Conservation (phyloP, 2,888 invertebrate genomes). For the Fragum whitleyi region DNA sequence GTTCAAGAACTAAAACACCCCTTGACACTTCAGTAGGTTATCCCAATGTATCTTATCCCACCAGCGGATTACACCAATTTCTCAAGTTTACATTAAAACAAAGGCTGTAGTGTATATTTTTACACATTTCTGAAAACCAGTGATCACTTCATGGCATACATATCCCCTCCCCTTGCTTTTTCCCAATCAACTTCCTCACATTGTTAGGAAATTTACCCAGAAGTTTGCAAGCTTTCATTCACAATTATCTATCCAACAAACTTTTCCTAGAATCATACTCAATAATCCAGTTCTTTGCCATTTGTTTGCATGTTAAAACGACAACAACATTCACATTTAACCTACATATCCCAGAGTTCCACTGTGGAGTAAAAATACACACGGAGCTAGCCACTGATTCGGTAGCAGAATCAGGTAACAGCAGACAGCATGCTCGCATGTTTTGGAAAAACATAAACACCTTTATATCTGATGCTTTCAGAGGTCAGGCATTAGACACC, state of each 20-base stretch:
- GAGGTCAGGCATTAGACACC: slow-evolving; percentile 1
- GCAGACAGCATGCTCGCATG: slow-evolving; percentile 43
- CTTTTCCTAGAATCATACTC: background rate
- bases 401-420: slow-evolving; percentile 37
- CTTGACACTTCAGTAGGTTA: slow-evolving; percentile 5
- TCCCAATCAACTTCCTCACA: slow-evolving; percentile 12
- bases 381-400: slow-evolving; percentile 52
- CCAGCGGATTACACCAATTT: slow-evolving; percentile 27
- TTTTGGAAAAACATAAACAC: slow-evolving; percentile 57
- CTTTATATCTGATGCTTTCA: slow-evolving; percentile 37
- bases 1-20: background rate
- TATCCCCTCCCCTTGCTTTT: slow-evolving; percentile 43
- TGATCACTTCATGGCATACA: slow-evolving; percentile 30
- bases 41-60: slow-evolving; percentile 16
- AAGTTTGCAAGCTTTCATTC: background rate
- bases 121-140: slow-evolving; percentile 51
- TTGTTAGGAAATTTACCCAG: background rate
- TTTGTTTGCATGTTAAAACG: slow-evolving; percentile 23
- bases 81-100: slow-evolving; percentile 55
- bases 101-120: slow-evolving; percentile 55
- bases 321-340: slow-evolving; percentile 32
- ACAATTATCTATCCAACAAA: background rate
- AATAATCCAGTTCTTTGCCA: slow-evolving; percentile 3
- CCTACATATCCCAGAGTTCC: slow-evolving; percentile 62
- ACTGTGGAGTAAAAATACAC: slow-evolving; percentile 54